Conservation (phyloP, 2,113 vertebrate genomes). For the Tachysurus vachellii region DNA sequence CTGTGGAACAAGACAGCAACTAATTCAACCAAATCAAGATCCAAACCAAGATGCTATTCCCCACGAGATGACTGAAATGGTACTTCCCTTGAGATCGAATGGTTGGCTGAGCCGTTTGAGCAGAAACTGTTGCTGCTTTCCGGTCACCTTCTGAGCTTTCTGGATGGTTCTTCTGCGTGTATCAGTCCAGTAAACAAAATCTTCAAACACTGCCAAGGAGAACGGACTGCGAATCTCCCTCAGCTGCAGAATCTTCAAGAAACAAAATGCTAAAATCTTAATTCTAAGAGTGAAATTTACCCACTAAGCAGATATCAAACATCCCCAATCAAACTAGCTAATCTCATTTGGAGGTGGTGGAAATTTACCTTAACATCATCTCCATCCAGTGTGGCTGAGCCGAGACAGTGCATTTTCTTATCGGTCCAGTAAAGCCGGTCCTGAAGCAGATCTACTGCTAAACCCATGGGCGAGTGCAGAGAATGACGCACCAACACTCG, state of each 20-base stretch:
- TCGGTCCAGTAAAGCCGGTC: conserved; percentile 89
- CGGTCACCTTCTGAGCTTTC: conserved; percentile 75
- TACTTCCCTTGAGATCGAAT: conserved; percentile 80
- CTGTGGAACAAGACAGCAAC: neutral
- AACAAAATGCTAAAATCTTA: neutral
- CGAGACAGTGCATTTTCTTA: conserved; percentile 79
- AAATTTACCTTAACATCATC: conserved; percentile 71
- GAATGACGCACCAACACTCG: conserved; percentile 72
- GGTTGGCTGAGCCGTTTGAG: conserved; percentile 79
- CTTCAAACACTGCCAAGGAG: conserved; percentile 79
- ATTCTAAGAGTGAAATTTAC: neutral
- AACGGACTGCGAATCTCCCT: conserved; percentile 80
- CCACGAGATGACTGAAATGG: neutral
- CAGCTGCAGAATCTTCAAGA: conserved; percentile 78
- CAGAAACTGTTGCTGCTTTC: conserved; percentile 77
- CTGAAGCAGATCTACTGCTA: conserved; percentile 79
- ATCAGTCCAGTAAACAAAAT: conserved; percentile 88
- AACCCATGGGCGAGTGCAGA: conserved; percentile 83
- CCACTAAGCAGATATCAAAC: neutral
- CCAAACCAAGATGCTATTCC: neutral
- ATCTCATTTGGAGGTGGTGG: neutral
- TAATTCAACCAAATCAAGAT: neutral
- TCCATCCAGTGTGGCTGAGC: conserved; percentile 83
- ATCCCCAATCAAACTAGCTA: neutral
- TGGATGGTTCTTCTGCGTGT: conserved; percentile 76